Conservation (phyloP, 2,113 vertebrate genomes). For the Megatriorchis doriae region DNA sequence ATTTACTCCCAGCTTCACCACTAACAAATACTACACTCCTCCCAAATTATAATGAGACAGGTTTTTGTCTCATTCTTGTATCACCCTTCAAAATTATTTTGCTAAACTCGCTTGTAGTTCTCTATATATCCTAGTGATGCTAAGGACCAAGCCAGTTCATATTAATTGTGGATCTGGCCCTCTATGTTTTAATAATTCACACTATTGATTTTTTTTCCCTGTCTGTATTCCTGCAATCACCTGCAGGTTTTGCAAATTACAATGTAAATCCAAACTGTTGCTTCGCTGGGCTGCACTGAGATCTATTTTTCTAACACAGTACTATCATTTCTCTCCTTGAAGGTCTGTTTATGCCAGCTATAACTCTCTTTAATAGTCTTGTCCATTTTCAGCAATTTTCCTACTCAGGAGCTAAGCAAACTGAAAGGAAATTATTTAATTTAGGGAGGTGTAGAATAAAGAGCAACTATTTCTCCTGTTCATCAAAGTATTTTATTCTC, state of each 20-base stretch:
- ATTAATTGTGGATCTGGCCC: background rate
- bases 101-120: background rate
- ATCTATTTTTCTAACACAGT: background rate
- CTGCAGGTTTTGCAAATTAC: constrained; percentile 22
- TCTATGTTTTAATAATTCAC: constrained; percentile 31
- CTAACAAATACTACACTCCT: background rate
- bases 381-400: constrained; percentile 17
- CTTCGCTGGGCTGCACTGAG: background rate
- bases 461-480: background rate
- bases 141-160: background rate
- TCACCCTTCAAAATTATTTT: background rate
- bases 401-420: background rate
- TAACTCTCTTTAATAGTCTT: constrained; percentile 32
- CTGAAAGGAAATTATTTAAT: background rate
- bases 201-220: background rate
- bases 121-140: background rate
- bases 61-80: background rate
- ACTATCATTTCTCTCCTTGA: background rate
- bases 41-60: background rate
- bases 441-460: background rate
- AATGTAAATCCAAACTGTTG: background rate
- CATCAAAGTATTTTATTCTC: background rate
- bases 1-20: background rate
- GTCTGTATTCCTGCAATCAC: background rate
- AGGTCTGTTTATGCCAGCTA: background rate